A percentile compares a stretch with the other conserved stretches of the same genome.
phyloP scores from a whole-genome alignment of 2,797 vertebrate species.

The Caiman crocodilus region DNA sequence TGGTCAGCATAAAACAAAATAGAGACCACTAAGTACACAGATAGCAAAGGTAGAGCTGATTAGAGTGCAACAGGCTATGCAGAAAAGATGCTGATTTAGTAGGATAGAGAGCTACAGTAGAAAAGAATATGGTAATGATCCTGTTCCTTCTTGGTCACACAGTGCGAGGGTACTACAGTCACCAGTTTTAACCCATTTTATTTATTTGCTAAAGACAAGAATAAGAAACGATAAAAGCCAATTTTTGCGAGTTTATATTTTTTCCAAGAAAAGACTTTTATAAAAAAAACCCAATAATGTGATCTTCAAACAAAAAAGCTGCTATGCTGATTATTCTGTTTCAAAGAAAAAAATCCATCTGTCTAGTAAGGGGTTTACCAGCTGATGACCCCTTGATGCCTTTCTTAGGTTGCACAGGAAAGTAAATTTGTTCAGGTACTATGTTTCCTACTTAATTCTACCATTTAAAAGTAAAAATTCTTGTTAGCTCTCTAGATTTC shows the following conservation, averaged over 20 bases:
- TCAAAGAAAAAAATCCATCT: neutral
- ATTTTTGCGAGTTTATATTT: neutral
- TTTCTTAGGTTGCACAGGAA: neutral
- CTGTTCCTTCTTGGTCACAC: fast-evolving
- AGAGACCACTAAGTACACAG: too few relatives aligned
- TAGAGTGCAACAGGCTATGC: fast-evolving
- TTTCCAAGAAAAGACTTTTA: neutral
- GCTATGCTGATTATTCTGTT: neutral
- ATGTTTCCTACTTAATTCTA: neutral
- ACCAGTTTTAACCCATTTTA: neutral
- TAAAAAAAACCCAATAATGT: neutral
- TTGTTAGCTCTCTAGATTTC: too few relatives aligned
- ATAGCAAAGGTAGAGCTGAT: fast-evolving
- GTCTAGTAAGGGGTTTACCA: neutral
- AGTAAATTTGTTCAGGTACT: neutral
- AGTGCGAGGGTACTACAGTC: neutral
- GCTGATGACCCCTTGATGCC: neutral
- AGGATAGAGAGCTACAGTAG: neutral
- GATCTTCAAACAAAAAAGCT: neutral
- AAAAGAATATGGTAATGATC: fast-evolving
- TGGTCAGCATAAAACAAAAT: too few relatives aligned
- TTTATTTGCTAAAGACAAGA: neutral
- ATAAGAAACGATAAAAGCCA: fast-evolving
- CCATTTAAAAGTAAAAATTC: too few relatives aligned
- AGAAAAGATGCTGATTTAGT: neutral